Evolutionary conservation across 2,888 invertebrate species (phyloP), one percentile per base, ranked within the genome.

Genomic region (Tenthredo scrophulariae): DNA sequence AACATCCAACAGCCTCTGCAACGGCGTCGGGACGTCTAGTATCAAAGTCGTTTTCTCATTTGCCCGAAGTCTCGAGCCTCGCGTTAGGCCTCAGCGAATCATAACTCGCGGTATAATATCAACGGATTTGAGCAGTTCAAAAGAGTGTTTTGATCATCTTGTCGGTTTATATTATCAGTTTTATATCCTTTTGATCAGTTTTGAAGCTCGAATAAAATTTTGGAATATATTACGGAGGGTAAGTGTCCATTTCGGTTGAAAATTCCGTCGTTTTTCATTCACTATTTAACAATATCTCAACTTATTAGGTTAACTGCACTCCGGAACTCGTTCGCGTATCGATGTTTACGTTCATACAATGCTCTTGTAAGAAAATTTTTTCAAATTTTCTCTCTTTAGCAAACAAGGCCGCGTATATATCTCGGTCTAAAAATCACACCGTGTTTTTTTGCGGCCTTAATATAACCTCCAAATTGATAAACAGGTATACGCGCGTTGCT

Each of bases 1-100:
- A 22, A n/a, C 10, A 26, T 29, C 33, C 22, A 9, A 29, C 18
- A 54, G 77, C 77, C 54, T 50, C 77, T 33, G 5, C 22, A 9
- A 29, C 18, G 77, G 77, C 77, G 77, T 50, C 77, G 50, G 5
- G 6, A 29, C 18, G 77, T 77, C 77, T 77, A 7, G 77, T 15
- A 0, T 29, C 0, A 3, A 10, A 74, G n/a, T 54, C 5, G 18
- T 15, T 9, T 18, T 54, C 50, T 33, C 5, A 54, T 77, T 77
- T 54, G 77, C 33, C n/a, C 0, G n/a, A 5, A 22, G 40, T 15
- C 4, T 37, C 58, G 10, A 37, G 33, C 40, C 62, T 40, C 62
- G n/a, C n/a, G 58, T 9, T 18, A 54, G 43, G 18, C n/a, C n/a
- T 22, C 18, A 33, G 58, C 79, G 33, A 62, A 80, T 80, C 22